Conservation (phyloP, 92 coral and sea anemone genomes). For the Metridium senile region DNA sequence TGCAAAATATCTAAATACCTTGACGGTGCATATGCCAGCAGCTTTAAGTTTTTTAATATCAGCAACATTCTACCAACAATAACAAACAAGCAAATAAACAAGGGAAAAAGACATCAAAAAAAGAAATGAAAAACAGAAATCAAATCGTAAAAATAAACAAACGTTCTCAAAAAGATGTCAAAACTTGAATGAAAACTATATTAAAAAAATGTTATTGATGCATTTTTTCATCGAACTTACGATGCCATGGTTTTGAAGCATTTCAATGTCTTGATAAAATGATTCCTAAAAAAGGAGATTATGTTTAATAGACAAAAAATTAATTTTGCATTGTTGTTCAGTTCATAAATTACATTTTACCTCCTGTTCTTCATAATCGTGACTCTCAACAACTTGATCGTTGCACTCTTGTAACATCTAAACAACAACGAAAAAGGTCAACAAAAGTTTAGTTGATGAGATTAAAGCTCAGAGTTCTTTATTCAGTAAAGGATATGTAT, state of each 20-base stretch:
- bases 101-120: neutral
- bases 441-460: no score
- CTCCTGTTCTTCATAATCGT: conserved; percentile 76
- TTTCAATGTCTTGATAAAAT: conserved; percentile 91
- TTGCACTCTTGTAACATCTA: conserved; percentile 44
- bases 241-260: conserved; percentile 93
- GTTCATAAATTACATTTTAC: no score
- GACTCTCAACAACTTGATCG: conserved; percentile 86
- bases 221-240: no score
- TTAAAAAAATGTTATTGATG: no score
- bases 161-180: no score
- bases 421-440: neutral
- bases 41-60: conserved; percentile 92
- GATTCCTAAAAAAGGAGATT: conserved; percentile 68
- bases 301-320: no score
- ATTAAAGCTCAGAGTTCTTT: neutral
- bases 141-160: neutral
- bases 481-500: no score
- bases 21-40: conserved; percentile 91
- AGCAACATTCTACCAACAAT: conserved; percentile 79
- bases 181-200: no score
- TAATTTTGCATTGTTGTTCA: no score
- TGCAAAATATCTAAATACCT: conserved; percentile 49
- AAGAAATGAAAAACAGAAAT: neutral
- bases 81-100: neutral